Conservation (phyloP, 2,113 vertebrate genomes). For the Pitta sordida region DNA sequence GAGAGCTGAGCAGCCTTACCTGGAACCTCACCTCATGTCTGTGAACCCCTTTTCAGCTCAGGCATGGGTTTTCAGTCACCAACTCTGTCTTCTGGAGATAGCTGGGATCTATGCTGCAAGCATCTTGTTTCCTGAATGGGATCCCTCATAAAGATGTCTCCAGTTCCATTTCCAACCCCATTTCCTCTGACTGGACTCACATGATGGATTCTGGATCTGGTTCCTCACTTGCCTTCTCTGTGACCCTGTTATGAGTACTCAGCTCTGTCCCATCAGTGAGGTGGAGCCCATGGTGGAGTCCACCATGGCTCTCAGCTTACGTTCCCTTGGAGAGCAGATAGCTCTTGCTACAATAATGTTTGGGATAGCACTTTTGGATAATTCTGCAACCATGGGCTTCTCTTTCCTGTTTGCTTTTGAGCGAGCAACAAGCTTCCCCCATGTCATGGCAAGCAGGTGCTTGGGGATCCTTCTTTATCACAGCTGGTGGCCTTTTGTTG, state of each 20-base stretch:
- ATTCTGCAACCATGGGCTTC: not conserved
- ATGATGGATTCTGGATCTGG: not conserved
- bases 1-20: not conserved
- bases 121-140: not conserved
- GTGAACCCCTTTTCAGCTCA: not conserved
- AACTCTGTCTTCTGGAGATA: not conserved
- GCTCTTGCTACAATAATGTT: not conserved
- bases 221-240: not conserved
- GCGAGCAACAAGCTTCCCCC: not conserved
- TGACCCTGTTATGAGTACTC: not conserved
- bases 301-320: not conserved
- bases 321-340: not conserved
- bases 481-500: not conserved
- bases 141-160: fast-evolving
- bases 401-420: not conserved
- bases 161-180: not conserved
- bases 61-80: not conserved
- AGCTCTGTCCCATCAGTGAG: not conserved
- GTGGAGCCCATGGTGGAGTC: not conserved
- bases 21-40: not conserved
- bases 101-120: not conserved
- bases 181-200: not conserved
- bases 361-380: not conserved
- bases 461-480: not conserved
- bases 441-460: not conserved